Evolutionary conservation across 2,113 vertebrate genomes (phyloP), one percentile per base, ranked within the genome.

Genomic region (Salminus brasiliensis): DNA sequence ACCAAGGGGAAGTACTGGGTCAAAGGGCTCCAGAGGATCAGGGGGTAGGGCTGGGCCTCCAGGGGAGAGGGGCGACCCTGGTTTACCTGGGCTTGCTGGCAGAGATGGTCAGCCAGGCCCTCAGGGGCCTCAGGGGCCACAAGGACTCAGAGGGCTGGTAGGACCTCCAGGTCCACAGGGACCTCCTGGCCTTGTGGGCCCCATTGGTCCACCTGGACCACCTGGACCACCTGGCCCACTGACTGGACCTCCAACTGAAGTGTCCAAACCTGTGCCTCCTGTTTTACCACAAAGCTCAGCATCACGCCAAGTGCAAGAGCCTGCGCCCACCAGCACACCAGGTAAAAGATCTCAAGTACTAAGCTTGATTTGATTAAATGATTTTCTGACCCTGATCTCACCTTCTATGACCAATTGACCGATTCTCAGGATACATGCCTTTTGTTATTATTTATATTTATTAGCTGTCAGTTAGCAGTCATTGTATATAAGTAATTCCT

Each of bases 21-120:
- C 93, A 76, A 99, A 98, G 92, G 98, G 97, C 57, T 95, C 95
- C 23, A 95, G 95, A 75, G 98, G 98, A 39, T 92, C 96, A 76
- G 93, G 94, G 0, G 98, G 97, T 74, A 96, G 96, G 87, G 92
- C 95, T 0, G 98, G 98, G 72, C 88, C 84, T 11, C 91, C 95
- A 47, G 98, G 98, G 21, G 93, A 96, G 41, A 98, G 90, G n/a
- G 97, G 97, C 68, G 96, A 96, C 15, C 92, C 94, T 15, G 98
- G 97, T 1, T 80, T 89, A 55, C 83, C 88, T 8, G 98, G 97
- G 1, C 91, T 92, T 13, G 90, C 92, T 27, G 98, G 97, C 83
- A 93, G 93, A 83, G 94, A 95, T 5, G 97, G 98, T 45, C 89
- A 90, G 3, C 80, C 92, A 0, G 98, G 97, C 18, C 88, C 90